Percentiles rank a stretch among this genome's conserved stretches.
Conservation (phyloP, 2,113 vertebrate species). For the Macrotis lagotis region DNA sequence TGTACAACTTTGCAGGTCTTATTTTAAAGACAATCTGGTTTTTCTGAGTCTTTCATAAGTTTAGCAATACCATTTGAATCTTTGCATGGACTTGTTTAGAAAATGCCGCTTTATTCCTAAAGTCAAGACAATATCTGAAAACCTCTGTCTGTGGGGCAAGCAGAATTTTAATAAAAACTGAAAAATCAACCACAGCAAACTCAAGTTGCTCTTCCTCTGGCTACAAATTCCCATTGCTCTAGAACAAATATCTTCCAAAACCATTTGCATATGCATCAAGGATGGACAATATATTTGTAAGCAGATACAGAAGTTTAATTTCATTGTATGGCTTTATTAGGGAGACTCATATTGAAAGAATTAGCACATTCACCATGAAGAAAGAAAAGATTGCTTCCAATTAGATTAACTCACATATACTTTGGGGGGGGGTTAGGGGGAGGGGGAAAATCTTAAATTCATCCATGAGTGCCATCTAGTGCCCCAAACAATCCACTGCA, state of each 20-base stretch:
- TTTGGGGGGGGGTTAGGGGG: no score
- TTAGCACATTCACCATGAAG: slow-evolving; percentile 14
- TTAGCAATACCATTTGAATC: background rate
- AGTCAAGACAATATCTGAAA: background rate
- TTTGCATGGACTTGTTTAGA: background rate
- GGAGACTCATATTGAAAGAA: slow-evolving; percentile 27
- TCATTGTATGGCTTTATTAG: slow-evolving; percentile 1
- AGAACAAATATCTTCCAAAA: background rate
- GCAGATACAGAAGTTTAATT: slow-evolving; percentile 3
- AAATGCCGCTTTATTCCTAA: background rate
- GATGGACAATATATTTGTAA: slow-evolving; percentile 12
- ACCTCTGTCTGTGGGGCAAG: background rate
- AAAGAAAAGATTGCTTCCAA: background rate
- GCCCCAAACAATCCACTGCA: background rate
- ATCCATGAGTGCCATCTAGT: background rate
- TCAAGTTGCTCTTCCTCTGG: background rate
- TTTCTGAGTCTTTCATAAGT: background rate
- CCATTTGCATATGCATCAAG: background rate
- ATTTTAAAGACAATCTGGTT: background rate
- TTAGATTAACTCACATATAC: slow-evolving; percentile 5
- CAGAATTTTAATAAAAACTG: background rate
- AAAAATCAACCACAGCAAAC: background rate
- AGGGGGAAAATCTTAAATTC: slow-evolving; percentile 10
- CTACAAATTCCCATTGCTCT: background rate
- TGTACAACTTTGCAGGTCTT: background rate